phyloP scores from a whole-genome alignment of 1,140 invertebrate species.

The Dryas iulia region DNA sequence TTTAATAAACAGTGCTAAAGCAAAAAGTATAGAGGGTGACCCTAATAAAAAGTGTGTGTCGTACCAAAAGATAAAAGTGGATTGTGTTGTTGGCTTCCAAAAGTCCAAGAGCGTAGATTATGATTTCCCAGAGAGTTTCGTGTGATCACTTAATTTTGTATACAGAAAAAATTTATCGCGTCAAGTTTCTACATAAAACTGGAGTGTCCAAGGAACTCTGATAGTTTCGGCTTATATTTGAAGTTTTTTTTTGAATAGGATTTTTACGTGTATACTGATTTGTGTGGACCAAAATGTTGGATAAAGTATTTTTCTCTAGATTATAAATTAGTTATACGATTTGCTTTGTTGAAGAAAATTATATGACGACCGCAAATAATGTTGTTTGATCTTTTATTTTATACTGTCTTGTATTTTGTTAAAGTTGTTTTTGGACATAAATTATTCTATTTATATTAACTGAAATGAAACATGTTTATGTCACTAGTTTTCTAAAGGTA shows the following conservation, averaged over 20 bases:
- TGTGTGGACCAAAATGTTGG: conserved; percentile 13
- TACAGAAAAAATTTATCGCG: conserved; percentile 37
- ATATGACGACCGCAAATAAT: not conserved
- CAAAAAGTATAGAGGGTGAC: conserved; percentile 66
- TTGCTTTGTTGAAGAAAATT: conserved; percentile 9
- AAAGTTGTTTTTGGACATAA: too few relatives aligned
- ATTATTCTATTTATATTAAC: too few relatives aligned
- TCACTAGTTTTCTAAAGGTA: too few relatives aligned
- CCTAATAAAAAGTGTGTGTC: conserved; percentile 54
- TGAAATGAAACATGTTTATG: too few relatives aligned
- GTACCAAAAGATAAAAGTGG: conserved; percentile 65
- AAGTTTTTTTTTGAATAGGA: conserved; percentile 24
- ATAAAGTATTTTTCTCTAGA: not conserved
- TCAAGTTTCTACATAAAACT: conserved; percentile 33
- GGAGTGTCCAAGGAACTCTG: not conserved
- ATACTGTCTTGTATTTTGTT: not conserved
- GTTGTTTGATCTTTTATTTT: not conserved
- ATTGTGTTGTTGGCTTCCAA: conserved; percentile 62
- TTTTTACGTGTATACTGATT: conserved; percentile 15
- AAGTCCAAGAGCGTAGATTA: conserved; percentile 69
- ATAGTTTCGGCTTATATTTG: not conserved
- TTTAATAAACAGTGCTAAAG: conserved; percentile 73
- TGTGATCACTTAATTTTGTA: conserved; percentile 47
- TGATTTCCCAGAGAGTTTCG: conserved; percentile 71
- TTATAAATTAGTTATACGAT: not conserved